phyloP scores from a whole-genome alignment of 2,113 vertebrate genomes.

The Uria aalge region DNA sequence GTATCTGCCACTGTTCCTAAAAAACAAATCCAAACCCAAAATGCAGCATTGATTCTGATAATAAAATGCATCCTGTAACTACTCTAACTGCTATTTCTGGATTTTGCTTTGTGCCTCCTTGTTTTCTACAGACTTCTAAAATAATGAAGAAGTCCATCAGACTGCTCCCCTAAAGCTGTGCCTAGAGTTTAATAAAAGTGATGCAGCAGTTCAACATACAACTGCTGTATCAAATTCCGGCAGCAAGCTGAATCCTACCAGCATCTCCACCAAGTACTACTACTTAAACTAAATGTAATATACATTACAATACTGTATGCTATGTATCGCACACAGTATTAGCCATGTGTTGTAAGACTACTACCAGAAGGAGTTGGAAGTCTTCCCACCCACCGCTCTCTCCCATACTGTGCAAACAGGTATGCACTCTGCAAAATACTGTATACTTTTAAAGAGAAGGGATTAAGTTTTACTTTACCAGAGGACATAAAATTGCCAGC shows the following conservation, averaged over 20 bases:
- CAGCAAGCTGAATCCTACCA: neutral
- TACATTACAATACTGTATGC: neutral
- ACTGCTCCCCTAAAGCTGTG: neutral
- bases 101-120: neutral
- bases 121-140: neutral
- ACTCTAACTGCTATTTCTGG: neutral
- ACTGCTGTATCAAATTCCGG: neutral
- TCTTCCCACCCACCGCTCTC: neutral
- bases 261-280: neutral
- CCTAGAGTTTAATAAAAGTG: neutral
- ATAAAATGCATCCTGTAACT: rapidly evolving
- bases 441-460: neutral
- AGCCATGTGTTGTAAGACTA: neutral
- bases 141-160: neutral
- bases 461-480: neutral
- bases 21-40: neutral
- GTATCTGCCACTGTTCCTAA: neutral
- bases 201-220: neutral
- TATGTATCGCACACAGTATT: neutral
- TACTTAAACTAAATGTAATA: neutral
- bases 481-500: neutral
- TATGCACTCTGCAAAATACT: neutral
- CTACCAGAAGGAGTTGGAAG: neutral
- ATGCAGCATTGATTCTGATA: neutral
- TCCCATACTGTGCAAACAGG: neutral